Evolutionary conservation across 2,888 invertebrate genomes (phyloP), one percentile per base, ranked within the genome.

Genomic region (Perizoma flavofasciatum): DNA sequence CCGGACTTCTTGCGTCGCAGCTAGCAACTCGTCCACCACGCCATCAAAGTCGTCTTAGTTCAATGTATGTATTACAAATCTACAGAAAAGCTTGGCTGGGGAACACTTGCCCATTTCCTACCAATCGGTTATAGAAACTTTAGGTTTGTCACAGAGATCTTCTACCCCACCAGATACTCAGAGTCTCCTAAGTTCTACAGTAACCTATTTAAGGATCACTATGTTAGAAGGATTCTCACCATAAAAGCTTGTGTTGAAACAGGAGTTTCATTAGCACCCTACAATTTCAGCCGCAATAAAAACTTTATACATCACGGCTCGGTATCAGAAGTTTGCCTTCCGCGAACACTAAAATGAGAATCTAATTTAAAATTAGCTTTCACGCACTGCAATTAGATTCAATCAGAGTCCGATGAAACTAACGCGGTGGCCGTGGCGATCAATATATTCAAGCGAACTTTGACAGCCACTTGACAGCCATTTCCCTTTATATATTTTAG

Each of bases 291-390:
- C 41, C 49, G 46, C 60, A 50, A 39, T 58, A 44, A 58, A 61
- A 61, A 61, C 49, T 56, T 56, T 56, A 45, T 56, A 49, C 48
- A 55, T 46, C 48, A 47, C 55, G 11, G 49, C 54, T 46, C 41
- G 22, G 48, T 49, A 39, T 22, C 22, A 22, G 22, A 52, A 33
- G 48, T 58, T 49, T 49, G 43, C 43, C 39, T 34, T 49, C 10
- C 10, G 34, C 33, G 34, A 33, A 48, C 54, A 46, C 44, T 44
- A 39, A 8, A 9, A 45, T 39, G 37, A 37, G 40, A 40, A 9
- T 40, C 5, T n/a, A 40, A 40, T n/a, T n/a, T 10, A 41, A 6
- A 41, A 41, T 10, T 5, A 41, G 41, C 41, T n/a, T 41, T 41
- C n/a, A 10, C 10, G 5, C 10, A 10, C 6, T 10, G n/a, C 5